These are phyloP conservation scores for Scotopteryx bipunctaria DNA, from an alignment of 2,888 invertebrate species.

Conservation along the genomic window DNA sequence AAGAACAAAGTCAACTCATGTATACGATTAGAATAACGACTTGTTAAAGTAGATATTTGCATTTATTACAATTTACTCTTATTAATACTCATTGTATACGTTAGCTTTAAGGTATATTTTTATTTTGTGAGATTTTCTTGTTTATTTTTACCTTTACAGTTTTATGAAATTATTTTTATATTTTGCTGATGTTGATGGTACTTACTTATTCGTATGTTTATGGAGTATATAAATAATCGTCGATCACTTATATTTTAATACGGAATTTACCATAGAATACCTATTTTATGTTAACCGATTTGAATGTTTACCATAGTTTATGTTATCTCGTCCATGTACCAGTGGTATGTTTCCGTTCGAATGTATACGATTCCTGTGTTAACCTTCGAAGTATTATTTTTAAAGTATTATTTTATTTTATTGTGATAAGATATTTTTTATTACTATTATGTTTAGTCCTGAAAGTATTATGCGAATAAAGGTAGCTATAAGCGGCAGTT, in stretches of 20 bases:
- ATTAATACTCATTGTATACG: conserved; percentile 81
- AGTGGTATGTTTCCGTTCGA: conserved; percentile 42
- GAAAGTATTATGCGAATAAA: conserved; percentile 72
- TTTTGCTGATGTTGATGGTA: conserved; percentile 33
- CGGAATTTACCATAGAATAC: conserved; percentile 32
- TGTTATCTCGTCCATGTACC: conserved; percentile 35
- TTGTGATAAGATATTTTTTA: conserved; percentile 79
- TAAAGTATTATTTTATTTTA: conserved; percentile 78
- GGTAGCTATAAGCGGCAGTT: conserved; percentile 72
- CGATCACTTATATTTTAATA: conserved; percentile 33
- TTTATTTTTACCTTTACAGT: conserved; percentile 55
- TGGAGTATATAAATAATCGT: conserved; percentile 22
- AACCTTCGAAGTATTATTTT: conserved; percentile 77
- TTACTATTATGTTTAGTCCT: conserved; percentile 67
- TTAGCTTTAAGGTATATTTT: conserved; percentile 70
- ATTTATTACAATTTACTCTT: conserved; percentile 76
- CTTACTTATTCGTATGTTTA: conserved; percentile 34
- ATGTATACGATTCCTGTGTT: conserved; percentile 77
- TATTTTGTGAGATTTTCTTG: conserved; percentile 74
- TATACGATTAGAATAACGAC: conserved; percentile 76
- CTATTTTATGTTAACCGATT: conserved; percentile 50
- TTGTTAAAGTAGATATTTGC: conserved; percentile 73
- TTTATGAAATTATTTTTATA: conserved; percentile 35
- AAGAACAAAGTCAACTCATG: conserved; percentile 65
- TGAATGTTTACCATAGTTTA: conserved; percentile 56